Evolutionary conservation across 2,113 vertebrate species (phyloP), one percentile per base, ranked within the genome.

Genomic region (Pachycephala philippinensis): DNA sequence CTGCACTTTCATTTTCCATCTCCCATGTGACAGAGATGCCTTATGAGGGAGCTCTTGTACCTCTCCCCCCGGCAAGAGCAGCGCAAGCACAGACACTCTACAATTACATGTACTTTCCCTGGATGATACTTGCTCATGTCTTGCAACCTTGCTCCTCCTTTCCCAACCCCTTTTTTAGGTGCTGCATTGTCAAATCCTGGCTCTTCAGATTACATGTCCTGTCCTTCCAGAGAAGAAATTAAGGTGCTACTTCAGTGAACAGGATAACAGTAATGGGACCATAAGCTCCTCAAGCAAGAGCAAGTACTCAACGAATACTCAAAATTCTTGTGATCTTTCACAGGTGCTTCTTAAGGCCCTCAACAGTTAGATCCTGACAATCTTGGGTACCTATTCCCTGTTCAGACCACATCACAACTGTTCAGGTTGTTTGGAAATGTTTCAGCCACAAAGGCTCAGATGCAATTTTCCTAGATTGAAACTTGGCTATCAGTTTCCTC

Each of bases 91-190:
- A 81, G 49, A 42, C 60, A 2, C 40, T 61, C 53, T 44, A n/a
- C 45, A 37, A 2, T 57, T 28, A 45, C 30, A 77, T 0, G 0
- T 2, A 6, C 19, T 40, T 20, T 69, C n/a, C 54, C 16, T 18
- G 49, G 54, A 59, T 30, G 15, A 45, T 3, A 13, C 4, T 1
- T 7, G 40, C 44, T 72, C 12, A 0, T 3, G 5, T 50, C 35
- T 61, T 7, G 0, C 14, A 31, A 37, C 28, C 45, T n/a, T 27
- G 23, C 21, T 47, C 4, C 42, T 77, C 27, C 30, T 12, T n/a
- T 84, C 64, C 33, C 42, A 52, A 7, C 6, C 19, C 35, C 60
- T 74, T 56, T 16, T 37, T 68, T 56, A 72, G 31, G 27, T 24
- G 6, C 24, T 31, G 7, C 10, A 4, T 31, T 63, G 30, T 47